phyloP scores from a whole-genome alignment of 2,113 vertebrate species.

The Gasterosteus nipponicus region DNA sequence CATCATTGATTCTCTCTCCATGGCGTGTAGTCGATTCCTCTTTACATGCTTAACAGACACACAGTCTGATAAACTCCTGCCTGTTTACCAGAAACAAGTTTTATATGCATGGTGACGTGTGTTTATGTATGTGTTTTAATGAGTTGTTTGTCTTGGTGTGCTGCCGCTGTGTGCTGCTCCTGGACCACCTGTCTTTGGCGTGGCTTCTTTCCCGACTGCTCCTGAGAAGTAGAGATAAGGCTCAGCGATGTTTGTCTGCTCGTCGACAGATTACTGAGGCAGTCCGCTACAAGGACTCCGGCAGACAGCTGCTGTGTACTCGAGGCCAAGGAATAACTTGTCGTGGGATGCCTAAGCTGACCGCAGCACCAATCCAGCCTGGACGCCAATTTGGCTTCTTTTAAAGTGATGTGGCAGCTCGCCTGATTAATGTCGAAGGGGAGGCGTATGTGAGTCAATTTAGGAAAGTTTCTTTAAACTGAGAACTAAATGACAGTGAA shows the following conservation, averaged over 20 bases:
- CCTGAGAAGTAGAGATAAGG: slow-evolving; percentile 79
- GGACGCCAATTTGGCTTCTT: slow-evolving; percentile 26
- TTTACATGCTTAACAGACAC: slow-evolving; percentile 31
- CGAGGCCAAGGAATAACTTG: slow-evolving; percentile 50
- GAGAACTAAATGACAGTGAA: not conserved
- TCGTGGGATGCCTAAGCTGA: slow-evolving; percentile 44
- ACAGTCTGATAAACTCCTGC: slow-evolving; percentile 26
- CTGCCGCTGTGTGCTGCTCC: slow-evolving; percentile 46
- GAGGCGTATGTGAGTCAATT: not conserved
- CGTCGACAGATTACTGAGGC: slow-evolving; percentile 75
- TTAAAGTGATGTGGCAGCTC: not conserved
- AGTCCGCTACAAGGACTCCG: slow-evolving; percentile 64
- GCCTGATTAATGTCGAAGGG: slow-evolving; percentile 29
- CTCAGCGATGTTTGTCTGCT: slow-evolving; percentile 78
- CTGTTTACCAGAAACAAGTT: slow-evolving; percentile 28
- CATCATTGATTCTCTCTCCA: slow-evolving; percentile 13
- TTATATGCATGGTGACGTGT: slow-evolving; percentile 14
- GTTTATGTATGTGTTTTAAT: slow-evolving; percentile 38
- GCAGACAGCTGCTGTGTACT: slow-evolving; percentile 54
- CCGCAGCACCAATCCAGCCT: slow-evolving; percentile 22
- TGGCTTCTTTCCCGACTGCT: slow-evolving; percentile 57
- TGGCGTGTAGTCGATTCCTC: slow-evolving; percentile 7
- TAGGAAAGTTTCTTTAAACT: not conserved
- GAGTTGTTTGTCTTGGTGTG: slow-evolving; percentile 43
- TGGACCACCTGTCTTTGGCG: slow-evolving; percentile 49